Conservation (phyloP, 2,113 vertebrate species). For the Nesogale talazaci region DNA sequence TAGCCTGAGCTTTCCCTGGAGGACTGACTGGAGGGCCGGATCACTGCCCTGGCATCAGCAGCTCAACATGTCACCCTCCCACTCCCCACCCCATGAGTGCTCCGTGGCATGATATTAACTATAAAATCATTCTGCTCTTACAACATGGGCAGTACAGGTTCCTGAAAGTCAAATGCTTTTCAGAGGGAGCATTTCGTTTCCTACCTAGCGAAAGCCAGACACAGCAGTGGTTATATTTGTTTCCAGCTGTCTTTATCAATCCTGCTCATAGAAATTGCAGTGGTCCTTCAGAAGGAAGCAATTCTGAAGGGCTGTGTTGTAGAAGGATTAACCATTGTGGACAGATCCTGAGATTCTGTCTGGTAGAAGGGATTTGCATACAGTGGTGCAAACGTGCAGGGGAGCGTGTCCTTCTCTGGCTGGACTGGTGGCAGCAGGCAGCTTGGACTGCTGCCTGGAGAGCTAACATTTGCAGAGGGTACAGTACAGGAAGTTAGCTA, state of each 20-base stretch:
- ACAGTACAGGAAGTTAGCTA: background rate
- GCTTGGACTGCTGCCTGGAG: background rate
- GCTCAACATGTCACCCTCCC: background rate
- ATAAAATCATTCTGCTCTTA: background rate
- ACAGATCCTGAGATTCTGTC: conserved; percentile 37
- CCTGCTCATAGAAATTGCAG: background rate
- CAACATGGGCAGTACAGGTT: background rate
- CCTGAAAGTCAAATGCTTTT: background rate
- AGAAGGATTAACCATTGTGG: background rate
- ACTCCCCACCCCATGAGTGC: too few species aligned
- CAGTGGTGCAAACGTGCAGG: conserved; percentile 52
- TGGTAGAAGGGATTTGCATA: conserved; percentile 3
- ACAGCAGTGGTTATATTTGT: background rate
- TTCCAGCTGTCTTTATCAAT: conserved; percentile 14
- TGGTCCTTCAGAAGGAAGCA: conserved; percentile 33
- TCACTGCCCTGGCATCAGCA: background rate
- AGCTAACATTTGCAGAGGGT: conserved; percentile 23
- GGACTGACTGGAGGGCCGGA: background rate
- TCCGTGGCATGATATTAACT: background rate
- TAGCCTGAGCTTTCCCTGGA: background rate
- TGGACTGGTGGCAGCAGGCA: background rate
- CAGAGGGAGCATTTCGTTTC: background rate
- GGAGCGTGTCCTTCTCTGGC: conserved; percentile 41
- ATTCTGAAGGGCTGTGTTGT: conserved; percentile 21
- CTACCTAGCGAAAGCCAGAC: background rate